Evolutionary conservation across 2,888 invertebrate species (phyloP), one percentile per base, ranked within the genome.

Genomic region (Aspidapion aeneum): DNA sequence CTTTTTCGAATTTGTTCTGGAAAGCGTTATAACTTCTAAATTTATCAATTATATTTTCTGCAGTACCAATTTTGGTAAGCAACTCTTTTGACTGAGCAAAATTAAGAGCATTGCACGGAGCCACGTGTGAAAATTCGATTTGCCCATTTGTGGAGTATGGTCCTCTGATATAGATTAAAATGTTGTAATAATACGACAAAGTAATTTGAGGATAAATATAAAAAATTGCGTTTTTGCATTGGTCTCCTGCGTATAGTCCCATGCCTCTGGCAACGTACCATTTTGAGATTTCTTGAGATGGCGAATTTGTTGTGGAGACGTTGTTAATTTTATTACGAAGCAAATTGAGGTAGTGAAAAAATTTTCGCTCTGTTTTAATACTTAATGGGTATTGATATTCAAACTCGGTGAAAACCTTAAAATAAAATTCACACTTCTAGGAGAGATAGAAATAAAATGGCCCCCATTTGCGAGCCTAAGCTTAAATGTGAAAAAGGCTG

Each of bases 211-310:
- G 72, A 70, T 87, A 87, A 64, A 87, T 79, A 76, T 85, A 87
- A 73, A 87, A 87, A 57, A 79, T 76, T 60, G 84, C 81, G 75
- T 83, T 83, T 65, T 82, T 82, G 63, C 84, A 80, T 57, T 84
- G 79, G 75, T 85, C 85, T 21, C 85, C 85, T 48, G 84, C 84
- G 48, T 82, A 78, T 18, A 88, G 75, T 1, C 87, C 87, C 75
- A 86, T 85, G 9, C 87, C 87, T 74, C 84, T 81, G 0, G 85
- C 86, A 1, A 85, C 80, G 71, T 86, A 87, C 70, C 83, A 82
- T 1, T 83, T 77, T 7, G 83, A 69, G 21, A 72, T 67, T 20
- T 66, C 57, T 5, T 62, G 64, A 2, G 65, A 63, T 1, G 62
- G 52, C 7, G 70, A 68, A 20, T 69, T 72, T 19, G 64, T 68